Conservation (phyloP, 2,797 vertebrate genomes). For the Anableps anableps region DNA sequence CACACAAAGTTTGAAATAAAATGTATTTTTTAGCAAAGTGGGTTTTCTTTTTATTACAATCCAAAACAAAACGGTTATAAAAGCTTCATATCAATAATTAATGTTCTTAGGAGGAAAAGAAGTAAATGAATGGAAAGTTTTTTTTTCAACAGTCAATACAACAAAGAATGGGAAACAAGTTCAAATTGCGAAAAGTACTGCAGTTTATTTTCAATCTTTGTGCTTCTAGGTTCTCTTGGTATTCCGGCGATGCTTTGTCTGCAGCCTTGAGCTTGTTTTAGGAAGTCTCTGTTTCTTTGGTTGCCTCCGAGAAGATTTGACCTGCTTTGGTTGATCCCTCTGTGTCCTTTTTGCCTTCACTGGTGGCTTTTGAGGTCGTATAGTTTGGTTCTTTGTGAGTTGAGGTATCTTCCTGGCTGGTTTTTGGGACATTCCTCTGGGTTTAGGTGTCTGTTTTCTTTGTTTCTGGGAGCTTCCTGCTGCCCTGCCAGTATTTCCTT, state of each 20-base stretch:
- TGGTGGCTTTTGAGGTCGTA: background rate
- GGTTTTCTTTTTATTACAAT: background rate
- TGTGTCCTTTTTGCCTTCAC: background rate
- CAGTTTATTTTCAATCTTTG: constrained; percentile 30
- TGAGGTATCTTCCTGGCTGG: constrained; percentile 4
- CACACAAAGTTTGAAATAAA: constrained; percentile 42
- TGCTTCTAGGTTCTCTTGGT: constrained; percentile 1
- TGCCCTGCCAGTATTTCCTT: background rate
- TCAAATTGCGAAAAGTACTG: constrained; percentile 13
- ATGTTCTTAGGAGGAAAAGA: background rate
- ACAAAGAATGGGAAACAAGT: background rate
- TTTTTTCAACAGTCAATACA: background rate
- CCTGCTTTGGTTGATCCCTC: constrained; percentile 11
- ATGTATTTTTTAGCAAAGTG: constrained; percentile 1
- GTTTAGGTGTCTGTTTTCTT: constrained; percentile 12
- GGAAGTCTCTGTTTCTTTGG: background rate
- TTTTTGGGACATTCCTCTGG: constrained; percentile 11
- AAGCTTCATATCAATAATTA: background rate
- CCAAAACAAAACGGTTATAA: background rate
- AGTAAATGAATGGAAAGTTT: background rate
- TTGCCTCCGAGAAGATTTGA: background rate
- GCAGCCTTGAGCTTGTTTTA: constrained; percentile 2
- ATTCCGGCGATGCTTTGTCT: background rate
- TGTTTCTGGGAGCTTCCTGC: background rate
- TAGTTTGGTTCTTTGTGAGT: background rate